A percentile compares a stretch with the other conserved stretches of the same genome.
phyloP scores from a whole-genome alignment of 2,888 invertebrate genomes.

The Silvanus unidentatus region DNA sequence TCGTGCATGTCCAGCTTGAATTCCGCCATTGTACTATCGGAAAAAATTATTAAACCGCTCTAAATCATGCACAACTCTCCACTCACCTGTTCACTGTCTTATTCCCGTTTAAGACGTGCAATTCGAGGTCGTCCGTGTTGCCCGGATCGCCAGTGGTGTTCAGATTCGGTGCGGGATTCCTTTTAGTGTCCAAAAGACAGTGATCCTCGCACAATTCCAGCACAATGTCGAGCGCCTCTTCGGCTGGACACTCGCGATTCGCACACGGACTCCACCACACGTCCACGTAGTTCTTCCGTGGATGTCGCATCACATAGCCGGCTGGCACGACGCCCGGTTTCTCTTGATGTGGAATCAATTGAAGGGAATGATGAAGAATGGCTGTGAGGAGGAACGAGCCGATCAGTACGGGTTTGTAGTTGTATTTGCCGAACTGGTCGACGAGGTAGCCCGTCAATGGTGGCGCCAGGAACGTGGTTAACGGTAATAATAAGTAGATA shows the following conservation, averaged over 20 bases:
- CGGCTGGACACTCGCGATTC: constrained; percentile 71
- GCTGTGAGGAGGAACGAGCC: constrained; percentile 72
- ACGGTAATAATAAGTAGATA: constrained; percentile 79
- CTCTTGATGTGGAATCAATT: constrained; percentile 75
- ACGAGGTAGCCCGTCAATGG: constrained; percentile 79
- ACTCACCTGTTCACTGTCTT: constrained; percentile 9
- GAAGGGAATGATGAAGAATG: constrained; percentile 70
- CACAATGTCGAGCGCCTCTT: constrained; percentile 66
- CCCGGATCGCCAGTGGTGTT: constrained; percentile 45
- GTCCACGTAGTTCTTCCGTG: constrained; percentile 64
- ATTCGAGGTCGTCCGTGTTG: constrained; percentile 52
- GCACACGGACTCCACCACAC: constrained; percentile 83
- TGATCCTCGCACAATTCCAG: constrained; percentile 69
- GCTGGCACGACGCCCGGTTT: constrained; percentile 69
- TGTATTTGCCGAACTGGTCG: constrained; percentile 70
- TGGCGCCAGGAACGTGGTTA: constrained; percentile 79
- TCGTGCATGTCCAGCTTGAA: constrained; percentile 60
- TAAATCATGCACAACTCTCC: not conserved
- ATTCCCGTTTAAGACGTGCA: constrained; percentile 47
- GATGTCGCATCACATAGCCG: constrained; percentile 71
- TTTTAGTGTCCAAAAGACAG: constrained; percentile 53
- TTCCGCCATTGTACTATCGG: constrained; percentile 25
- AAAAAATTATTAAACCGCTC: constrained; percentile 12
- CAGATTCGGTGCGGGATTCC: constrained; percentile 14
- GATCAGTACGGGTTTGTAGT: constrained; percentile 75